These are phyloP conservation scores for Trichopoda pennipes DNA, from an alignment of 2,888 invertebrate species.

Conservation along the genomic window DNA sequence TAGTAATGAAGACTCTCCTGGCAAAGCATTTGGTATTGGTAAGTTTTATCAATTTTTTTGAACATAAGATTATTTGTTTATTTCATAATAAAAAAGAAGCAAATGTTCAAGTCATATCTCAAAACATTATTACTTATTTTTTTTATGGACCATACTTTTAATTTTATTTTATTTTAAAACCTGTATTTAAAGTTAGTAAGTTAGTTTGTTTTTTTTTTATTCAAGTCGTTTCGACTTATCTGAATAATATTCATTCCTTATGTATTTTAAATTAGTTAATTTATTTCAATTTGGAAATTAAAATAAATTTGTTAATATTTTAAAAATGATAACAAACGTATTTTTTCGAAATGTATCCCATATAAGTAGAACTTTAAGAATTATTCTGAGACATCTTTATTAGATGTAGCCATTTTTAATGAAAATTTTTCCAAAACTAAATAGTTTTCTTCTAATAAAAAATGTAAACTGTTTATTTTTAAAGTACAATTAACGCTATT, in stretches of 20 bases:
- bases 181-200: background rate
- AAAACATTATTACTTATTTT: conserved; percentile 42
- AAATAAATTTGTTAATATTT: conserved; percentile 11
- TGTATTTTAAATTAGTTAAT: conserved; percentile 2
- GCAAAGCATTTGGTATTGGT: conserved; percentile 93
- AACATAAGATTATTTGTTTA: conserved; percentile 30
- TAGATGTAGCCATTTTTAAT: conserved; percentile 35
- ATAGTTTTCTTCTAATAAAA: conserved; percentile 27
- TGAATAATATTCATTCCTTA: conserved; percentile 34
- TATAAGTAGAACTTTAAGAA: conserved; percentile 34
- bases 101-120: conserved; percentile 50
- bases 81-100: conserved; percentile 28
- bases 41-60: conserved; percentile 74
- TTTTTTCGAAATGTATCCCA: conserved; percentile 22
- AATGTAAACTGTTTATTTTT: too few relatives aligned
- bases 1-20: conserved; percentile 82
- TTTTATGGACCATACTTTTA: conserved; percentile 12
- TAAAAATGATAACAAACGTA: conserved; percentile 26
- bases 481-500: too few relatives aligned
- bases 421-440: conserved; percentile 18
- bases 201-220: background rate
- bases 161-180: background rate
- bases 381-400: conserved; percentile 35
- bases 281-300: conserved; percentile 2
- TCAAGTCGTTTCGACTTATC: conserved; percentile 25